A percentile compares a stretch with the other conserved stretches of the same genome.
These are phyloP conservation scores for Argyresthia albistria DNA, from an alignment of 2,888 invertebrate species.

Conservation along the genomic window DNA sequence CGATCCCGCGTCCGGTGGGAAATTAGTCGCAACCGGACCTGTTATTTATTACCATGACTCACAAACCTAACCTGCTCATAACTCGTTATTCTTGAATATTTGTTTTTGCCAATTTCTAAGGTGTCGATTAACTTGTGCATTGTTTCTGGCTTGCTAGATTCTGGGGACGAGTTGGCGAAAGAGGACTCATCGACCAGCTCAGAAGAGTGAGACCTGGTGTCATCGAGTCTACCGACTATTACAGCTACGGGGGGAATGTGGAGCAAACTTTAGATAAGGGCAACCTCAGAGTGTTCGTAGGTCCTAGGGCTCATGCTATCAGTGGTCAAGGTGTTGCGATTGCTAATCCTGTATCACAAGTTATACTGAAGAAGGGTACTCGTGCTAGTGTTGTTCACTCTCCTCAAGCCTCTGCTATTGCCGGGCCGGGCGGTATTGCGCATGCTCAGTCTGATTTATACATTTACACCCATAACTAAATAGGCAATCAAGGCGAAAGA, in stretches of 20 bases:
- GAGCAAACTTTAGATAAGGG: too few relatives aligned
- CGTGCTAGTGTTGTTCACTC: slow-evolving; percentile 76
- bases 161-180: slow-evolving; percentile 24
- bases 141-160: slow-evolving; percentile 52
- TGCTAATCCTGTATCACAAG: slow-evolving; percentile 78
- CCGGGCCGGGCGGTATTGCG: slow-evolving; percentile 82
- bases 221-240: slow-evolving; percentile 28
- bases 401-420: slow-evolving; percentile 80
- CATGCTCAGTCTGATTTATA: slow-evolving; percentile 83
- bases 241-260: slow-evolving; percentile 23
- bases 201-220: slow-evolving; percentile 19
- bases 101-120: too few relatives aligned
- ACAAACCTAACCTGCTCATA: too few relatives aligned
- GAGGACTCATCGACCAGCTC: slow-evolving; percentile 18
- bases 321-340: slow-evolving; percentile 80
- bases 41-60: slow-evolving; percentile 77
- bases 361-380: slow-evolving; percentile 73
- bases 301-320: slow-evolving; percentile 77
- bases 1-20: slow-evolving; percentile 74
- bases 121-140: slow-evolving; percentile 3
- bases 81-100: too few relatives aligned
- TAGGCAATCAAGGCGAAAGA: slow-evolving; percentile 11
- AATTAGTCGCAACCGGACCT: slow-evolving; percentile 81
- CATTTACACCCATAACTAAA: slow-evolving; percentile 51
- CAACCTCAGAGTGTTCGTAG: slow-evolving; percentile 47